A percentile compares a stretch with the other conserved stretches of the same genome.
phyloP scores from a whole-genome alignment of 2,888 invertebrate genomes.

The Acheta domesticus region DNA sequence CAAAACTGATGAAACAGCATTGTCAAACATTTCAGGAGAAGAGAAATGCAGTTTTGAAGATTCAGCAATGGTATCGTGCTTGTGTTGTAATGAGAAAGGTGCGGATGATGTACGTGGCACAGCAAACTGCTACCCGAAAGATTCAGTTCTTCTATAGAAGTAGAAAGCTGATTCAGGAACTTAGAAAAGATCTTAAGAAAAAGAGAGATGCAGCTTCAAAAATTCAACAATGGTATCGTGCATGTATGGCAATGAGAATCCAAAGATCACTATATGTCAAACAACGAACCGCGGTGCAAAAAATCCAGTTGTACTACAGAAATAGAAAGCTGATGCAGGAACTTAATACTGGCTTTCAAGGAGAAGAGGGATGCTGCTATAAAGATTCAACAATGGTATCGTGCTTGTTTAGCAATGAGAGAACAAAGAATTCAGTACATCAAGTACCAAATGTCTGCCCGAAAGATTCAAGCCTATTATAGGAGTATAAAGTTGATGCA shows the following conservation, averaged over 20 bases:
- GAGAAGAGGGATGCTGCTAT: constrained; percentile 42
- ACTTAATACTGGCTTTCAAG: constrained; percentile 44
- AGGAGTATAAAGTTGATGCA: constrained; percentile 42
- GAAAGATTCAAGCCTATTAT: not conserved
- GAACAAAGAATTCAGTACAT: not conserved
- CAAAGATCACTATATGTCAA: constrained; percentile 27
- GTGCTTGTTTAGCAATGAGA: not conserved
- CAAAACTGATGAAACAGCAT: constrained; percentile 42
- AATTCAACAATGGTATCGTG: constrained; percentile 35
- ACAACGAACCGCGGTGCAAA: constrained; percentile 30
- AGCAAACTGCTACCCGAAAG: not conserved
- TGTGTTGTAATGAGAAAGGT: constrained; percentile 33
- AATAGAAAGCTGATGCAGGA: constrained; percentile 40
- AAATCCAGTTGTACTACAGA: constrained; percentile 43
- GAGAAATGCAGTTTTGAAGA: constrained; percentile 39
- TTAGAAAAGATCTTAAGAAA: constrained; percentile 36
- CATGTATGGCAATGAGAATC: constrained; percentile 29
- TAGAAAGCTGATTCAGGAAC: constrained; percentile 42
- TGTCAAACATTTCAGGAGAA: constrained; percentile 45
- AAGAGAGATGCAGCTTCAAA: constrained; percentile 19
- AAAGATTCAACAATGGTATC: constrained; percentile 33
- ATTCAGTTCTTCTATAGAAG: constrained; percentile 18
- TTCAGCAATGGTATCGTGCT: constrained; percentile 47
- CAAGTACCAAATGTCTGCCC: not conserved
- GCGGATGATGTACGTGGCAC: not conserved